A percentile compares a stretch with the other conserved stretches of the same genome.
These are phyloP conservation scores for Rapana venosa DNA, from an alignment of 2,888 invertebrate genomes.

Conservation along the genomic window DNA sequence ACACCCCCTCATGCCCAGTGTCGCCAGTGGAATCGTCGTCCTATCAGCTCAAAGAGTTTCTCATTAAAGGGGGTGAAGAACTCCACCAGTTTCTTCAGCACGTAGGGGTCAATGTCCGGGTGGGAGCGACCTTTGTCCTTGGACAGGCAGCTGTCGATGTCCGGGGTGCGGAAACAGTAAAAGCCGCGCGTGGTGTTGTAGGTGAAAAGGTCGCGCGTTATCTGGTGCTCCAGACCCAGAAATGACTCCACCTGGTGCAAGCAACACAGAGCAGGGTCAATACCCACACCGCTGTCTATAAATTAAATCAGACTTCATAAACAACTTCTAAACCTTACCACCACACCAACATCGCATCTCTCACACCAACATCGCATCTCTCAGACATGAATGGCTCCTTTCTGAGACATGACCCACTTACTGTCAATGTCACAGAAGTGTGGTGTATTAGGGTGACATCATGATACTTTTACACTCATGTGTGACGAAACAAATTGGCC, in stretches of 20 bases:
- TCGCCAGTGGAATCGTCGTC: conserved; percentile 92
- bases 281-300: too few relatives aligned
- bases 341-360: too few relatives aligned
- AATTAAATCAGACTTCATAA: too few relatives aligned
- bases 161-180: conserved; percentile 86
- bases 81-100: conserved; percentile 59
- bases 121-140: conserved; percentile 91
- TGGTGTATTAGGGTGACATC: too few relatives aligned
- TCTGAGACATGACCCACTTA: too few relatives aligned
- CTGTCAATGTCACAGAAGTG: too few relatives aligned
- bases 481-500: too few relatives aligned
- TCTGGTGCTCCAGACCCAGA: conserved; percentile 63
- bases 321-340: too few relatives aligned
- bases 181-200: conserved; percentile 97
- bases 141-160: conserved; percentile 90
- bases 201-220: conserved; percentile 88
- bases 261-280: too few relatives aligned
- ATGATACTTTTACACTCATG: too few relatives aligned
- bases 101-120: conserved; percentile 89
- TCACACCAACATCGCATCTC: too few relatives aligned
- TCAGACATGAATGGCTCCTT: too few relatives aligned
- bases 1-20: not conserved
- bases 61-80: conserved; percentile 68
- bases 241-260: conserved; percentile 64
- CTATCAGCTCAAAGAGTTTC: conserved; percentile 86